These are phyloP conservation scores for Cyrtodaria siliqua DNA, from an alignment of 2,888 invertebrate species.

Conservation along the genomic window DNA sequence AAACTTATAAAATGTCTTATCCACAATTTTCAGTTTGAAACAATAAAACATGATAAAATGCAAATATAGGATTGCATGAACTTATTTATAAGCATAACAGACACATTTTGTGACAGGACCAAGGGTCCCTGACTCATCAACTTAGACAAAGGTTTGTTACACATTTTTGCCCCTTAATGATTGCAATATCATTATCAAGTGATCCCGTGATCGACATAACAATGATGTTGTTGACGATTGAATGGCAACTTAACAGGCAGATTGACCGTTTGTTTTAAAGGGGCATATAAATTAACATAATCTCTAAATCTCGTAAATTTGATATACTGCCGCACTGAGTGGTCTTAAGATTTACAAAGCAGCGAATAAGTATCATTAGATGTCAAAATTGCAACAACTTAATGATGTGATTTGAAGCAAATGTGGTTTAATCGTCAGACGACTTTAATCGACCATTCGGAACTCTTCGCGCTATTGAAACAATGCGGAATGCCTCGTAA, in stretches of 20 bases:
- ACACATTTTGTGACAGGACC: neutral
- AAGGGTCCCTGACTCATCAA: neutral
- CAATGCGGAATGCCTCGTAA: conserved; percentile 29
- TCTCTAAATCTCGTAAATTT: conserved; percentile 28
- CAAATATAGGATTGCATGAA: too few species aligned
- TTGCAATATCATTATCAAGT: neutral
- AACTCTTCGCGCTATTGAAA: conserved; percentile 15
- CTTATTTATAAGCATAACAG: neutral
- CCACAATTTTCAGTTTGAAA: too few species aligned
- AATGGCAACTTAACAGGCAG: neutral
- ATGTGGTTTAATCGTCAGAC: neutral
- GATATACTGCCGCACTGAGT: conserved; percentile 37
- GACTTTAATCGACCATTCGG: conserved; percentile 23
- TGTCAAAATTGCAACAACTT: conserved; percentile 28
- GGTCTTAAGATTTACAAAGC: conserved; percentile 1
- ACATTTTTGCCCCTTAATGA: neutral
- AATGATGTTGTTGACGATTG: neutral
- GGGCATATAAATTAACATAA: conserved; percentile 31
- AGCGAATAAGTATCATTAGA: neutral
- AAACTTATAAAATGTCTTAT: too few species aligned
- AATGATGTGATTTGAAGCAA: conserved; percentile 1
- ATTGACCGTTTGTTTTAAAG: conserved; percentile 31
- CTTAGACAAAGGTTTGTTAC: neutral
- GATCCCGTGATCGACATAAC: neutral
- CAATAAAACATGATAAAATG: too few species aligned